Percentiles rank a stretch among this genome's conserved stretches.
Evolutionary conservation across 2,113 vertebrate genomes (phyloP).

Genomic region (Caracal caracal): DNA sequence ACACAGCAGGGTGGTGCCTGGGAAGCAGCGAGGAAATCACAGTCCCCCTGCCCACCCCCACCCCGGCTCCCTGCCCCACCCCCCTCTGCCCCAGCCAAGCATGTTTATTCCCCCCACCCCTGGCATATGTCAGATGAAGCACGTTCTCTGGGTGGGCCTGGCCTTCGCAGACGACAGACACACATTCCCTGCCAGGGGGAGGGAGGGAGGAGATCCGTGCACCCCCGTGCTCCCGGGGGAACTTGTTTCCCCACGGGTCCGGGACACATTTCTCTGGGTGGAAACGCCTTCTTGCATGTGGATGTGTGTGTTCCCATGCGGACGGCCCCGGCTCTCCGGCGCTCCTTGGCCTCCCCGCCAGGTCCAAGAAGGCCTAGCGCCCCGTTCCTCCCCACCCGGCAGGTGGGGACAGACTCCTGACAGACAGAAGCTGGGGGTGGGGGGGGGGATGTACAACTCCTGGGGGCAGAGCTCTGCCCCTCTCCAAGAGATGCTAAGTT

Average conservation of each 20-base stretch:
- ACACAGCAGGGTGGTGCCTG: constrained; percentile 40
- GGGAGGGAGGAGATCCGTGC: background rate
- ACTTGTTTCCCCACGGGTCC: background rate
- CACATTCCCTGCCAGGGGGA: background rate
- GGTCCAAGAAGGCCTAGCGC: constrained; percentile 18
- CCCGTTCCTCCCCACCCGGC: background rate
- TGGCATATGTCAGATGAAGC: constrained; percentile 63
- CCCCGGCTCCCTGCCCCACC: background rate
- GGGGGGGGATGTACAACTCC: background rate
- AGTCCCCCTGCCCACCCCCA: background rate
- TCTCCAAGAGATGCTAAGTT: background rate
- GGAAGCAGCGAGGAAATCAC: constrained; percentile 54
- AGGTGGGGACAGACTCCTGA: background rate
- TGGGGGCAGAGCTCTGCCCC: background rate
- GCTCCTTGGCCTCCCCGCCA: background rate
- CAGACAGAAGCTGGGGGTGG: background rate
- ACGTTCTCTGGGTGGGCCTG: background rate
- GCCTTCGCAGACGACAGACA: constrained; percentile 12
- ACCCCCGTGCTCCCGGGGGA: constrained; percentile 47
- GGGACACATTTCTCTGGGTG: constrained; percentile 54
- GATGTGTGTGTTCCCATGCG: constrained; percentile 72
- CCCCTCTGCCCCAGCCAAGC: constrained; percentile 1
- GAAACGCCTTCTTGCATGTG: constrained; percentile 73
- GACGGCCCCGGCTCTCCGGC: constrained; percentile 23
- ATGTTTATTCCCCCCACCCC: constrained; percentile 48